Base-by-base conservation (phyloP, 2,888 invertebrate genomes). In the Acrocyrtus sp. region DNA sequence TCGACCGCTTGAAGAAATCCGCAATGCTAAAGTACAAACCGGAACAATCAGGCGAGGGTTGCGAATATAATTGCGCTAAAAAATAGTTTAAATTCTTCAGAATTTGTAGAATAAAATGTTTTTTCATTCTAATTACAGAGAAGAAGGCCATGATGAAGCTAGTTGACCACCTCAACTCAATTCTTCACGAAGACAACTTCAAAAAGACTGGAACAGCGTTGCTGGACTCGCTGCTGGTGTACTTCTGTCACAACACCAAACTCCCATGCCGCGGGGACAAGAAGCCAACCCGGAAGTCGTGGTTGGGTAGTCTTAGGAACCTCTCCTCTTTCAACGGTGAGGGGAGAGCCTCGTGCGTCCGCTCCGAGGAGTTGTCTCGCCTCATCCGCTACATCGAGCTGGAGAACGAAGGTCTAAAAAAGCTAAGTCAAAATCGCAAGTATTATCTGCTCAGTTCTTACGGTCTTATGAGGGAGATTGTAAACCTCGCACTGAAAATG, bases 301-400 rank as follows among this genome's bases (percentile, higher is more conserved):
- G 72, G 72, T 60, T 72, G 43, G 67, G 58, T 45, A 63, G 62
- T 48, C 51, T 76, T 47, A 47, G 39, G 43, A 80, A 80, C 65
- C 65, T 75, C 48, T 77, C 53, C 84, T 1, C 85, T 72, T 70
- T 62, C 72, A 79, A 83, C 83, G 43, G 88, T 85, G 83, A 85
- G 84, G 51, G 85, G 84, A 68, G 81, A 17, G 83, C 85, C 57
- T 84, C 85, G 57, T 92, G 91, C 82, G 88, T 92, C 0, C 90
- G 89, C 78, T 86, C 88, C 12, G 89, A 91, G 80, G 92, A 94
- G 77, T 89, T 95, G 0, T 89, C 91, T 39, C 90, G 92, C 0
- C 85, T 95, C 0, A 92, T 95, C 83, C 89, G 92, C 0, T 94
- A 93, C 82, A 88, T 92, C 48, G 92, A 94, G 81, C 93, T 93